Evolutionary conservation across 1,140 invertebrate genomes (phyloP), one percentile per base, ranked within the genome.

Genomic region (Eriocheir sinensis): DNA sequence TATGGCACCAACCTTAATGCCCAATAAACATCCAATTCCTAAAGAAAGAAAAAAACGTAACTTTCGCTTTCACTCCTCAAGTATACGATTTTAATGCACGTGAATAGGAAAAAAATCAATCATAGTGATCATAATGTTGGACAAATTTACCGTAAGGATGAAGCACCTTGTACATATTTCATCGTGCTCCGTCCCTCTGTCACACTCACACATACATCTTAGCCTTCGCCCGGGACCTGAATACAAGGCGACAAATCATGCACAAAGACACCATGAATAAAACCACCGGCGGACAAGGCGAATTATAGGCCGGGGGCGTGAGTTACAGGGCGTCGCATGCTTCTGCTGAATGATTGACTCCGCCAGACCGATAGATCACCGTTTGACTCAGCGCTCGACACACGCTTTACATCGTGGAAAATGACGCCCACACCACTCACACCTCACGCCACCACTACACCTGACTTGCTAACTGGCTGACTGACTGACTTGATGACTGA

Each of bases 241-340:
- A 86, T 41, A 32, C 36, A 86, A 21, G 17, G 15, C 83, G 83
- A 86, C 83, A 86, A 86, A 86, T 86, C 40, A 89, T 32, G 12
- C 88, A 89, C 88, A 89, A 40, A 89, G 30, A 44, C 88, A 44
- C 41, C 30, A 48, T 89, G 48, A 89, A 89, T 89, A 89, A 89
- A 89, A 44, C 12, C 41, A 34, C 48, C 40, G 48, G 41, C 36
- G 88, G 88, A 41, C 36, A 32, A 48, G 88, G 27, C 38, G 88
- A 48, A 89, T 89, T 89, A 89, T 41, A 89, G 88, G 88, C 30
- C 40, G 21, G 30, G 38, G 27, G 30, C 88, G 48, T 48, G 41
- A 32, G 41, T 44, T 32, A 89, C 21, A 48, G 40, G 41, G 88
- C 48, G n/a, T 44, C n/a, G 88, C 40, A 89, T 89, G 88, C 88